Evolutionary conservation across 2,113 vertebrate species (phyloP), one percentile per base, ranked within the genome.

Genomic region (Paradisaea rubra): DNA sequence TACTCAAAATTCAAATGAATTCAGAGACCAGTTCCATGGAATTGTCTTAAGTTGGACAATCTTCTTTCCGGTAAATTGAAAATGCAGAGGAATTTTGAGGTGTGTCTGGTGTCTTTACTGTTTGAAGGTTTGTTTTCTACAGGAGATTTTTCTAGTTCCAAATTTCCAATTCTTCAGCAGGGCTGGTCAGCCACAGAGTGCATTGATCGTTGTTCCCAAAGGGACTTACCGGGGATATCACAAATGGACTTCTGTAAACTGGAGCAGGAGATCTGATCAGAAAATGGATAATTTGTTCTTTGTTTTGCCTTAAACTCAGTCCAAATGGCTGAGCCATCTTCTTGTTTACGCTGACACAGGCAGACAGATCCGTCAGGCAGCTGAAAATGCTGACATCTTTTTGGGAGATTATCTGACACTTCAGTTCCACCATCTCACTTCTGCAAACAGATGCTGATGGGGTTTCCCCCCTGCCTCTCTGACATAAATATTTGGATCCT

Each of bases 341-440:
- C 76, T 90, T 89, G 88, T 89, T 95, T 91, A 66, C 85, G 33
- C 76, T 95, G 61, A 71, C 60, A 57, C 22, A 71, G 88, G 74
- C 89, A 91, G 91, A 30, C 68, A 81, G 82, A 68, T 93, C 91
- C 93, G 89, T 71, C 94, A 95, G 94, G 88, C 91, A 90, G 85
- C 76, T 94, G 93, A 74, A 94, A 91, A 94, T 19, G 60, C 87
- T 94, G 95, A 88, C 93, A 76, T 94, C 85, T 94, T 95, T 83
- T 81, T 22, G 76, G 95, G 91, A 92, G 54, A 72, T 93, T 90
- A 95, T 95, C 56, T 96, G 91, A 93, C 85, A 84, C 91, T 91
- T 86, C 56, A 73, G 59, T 94, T 93, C 41, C 53, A 90, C 86
- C 65, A 28, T 88, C 88, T 88, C 89, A 41, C 82, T 91, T 95